phyloP scores from a whole-genome alignment of 2,113 vertebrate species.

The Corvus moneduloides region DNA sequence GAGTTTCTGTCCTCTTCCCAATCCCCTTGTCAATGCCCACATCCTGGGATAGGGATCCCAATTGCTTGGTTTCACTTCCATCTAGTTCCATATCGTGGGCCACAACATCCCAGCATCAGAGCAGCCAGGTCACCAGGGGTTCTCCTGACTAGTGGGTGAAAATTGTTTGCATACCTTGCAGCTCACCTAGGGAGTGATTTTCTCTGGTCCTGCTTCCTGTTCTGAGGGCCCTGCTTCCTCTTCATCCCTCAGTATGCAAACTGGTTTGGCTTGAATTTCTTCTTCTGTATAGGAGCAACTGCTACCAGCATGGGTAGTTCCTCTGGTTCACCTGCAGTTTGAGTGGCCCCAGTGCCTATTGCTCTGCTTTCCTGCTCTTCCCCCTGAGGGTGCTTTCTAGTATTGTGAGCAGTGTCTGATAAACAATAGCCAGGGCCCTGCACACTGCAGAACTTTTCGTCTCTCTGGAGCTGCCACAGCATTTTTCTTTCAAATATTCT shows the following conservation, averaged over 20 bases:
- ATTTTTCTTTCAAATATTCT: not conserved
- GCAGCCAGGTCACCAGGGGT: not conserved
- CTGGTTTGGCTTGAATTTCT: not conserved
- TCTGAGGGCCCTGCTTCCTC: not conserved
- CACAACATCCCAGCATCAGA: not conserved
- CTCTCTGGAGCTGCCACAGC: not conserved
- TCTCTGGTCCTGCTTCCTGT: not conserved
- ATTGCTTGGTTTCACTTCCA: not conserved
- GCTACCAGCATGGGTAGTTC: too few relatives aligned
- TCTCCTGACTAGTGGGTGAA: not conserved
- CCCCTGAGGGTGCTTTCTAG: not conserved
- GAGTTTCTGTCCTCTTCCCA: not conserved
- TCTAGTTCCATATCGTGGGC: not conserved
- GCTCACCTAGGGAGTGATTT: not conserved
- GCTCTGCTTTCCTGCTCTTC: not conserved
- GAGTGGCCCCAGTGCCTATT: not conserved
- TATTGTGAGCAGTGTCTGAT: not conserved
- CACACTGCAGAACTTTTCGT: not conserved
- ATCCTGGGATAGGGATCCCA: not conserved
- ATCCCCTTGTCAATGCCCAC: not conserved
- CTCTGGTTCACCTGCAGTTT: not conserved
- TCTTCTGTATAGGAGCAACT: not conserved
- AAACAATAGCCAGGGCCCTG: not conserved
- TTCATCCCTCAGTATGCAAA: not conserved
- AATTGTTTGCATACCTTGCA: not conserved